Evolutionary conservation across 2,113 vertebrate genomes (phyloP), one percentile per base, ranked within the genome.

Genomic region (Ailurus styani): DNA sequence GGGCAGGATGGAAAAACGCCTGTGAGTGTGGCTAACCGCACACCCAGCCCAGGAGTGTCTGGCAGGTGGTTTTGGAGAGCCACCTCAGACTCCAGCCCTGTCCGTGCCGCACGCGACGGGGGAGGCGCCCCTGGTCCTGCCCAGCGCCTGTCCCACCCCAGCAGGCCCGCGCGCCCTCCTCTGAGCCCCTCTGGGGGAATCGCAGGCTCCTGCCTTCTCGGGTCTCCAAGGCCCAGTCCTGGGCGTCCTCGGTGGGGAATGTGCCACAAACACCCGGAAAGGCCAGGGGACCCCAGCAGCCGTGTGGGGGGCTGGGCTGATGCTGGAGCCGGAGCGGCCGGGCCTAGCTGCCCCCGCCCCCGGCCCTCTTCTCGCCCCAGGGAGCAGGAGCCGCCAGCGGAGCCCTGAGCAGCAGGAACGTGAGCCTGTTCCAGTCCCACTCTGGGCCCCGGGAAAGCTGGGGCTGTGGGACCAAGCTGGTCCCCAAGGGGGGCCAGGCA

Each of bases 1-100:
- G 85, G 47, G 94, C 64, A 73, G 89, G 75, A 77, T 57, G 91
- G 82, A 83, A 95, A 87, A 77, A 83, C 1, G 31, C 92, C 75
- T 83, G 50, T 77, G 40, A 73, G 77, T 96, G 73, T 50, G 64
- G 84, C 11, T 62, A 90, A 73, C 81, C 73, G 47, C 60, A 78
- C 29, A 66, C 14, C 11, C 15, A 87, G 31, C 64, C 79, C 57
- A 6, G 1, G 31, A 57, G 50, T 0, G n/a, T 37, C n/a, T 42
- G n/a, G 52, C 15, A 64, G 89, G n/a, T 21, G 83, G 94, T 91
- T 34, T 15, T 45, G 73, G 75, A 77, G 18, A 27, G 42, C 86
- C 4, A 17, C 40, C 77, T 95, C 34, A 21, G 57, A 60, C 5
- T 11, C 47, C 20, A 54, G 37, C n/a, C 27, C 45, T 78, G 34